Base-by-base conservation (phyloP, 1,140 invertebrate genomes). In the Pseudobourletiella spinata region DNA sequence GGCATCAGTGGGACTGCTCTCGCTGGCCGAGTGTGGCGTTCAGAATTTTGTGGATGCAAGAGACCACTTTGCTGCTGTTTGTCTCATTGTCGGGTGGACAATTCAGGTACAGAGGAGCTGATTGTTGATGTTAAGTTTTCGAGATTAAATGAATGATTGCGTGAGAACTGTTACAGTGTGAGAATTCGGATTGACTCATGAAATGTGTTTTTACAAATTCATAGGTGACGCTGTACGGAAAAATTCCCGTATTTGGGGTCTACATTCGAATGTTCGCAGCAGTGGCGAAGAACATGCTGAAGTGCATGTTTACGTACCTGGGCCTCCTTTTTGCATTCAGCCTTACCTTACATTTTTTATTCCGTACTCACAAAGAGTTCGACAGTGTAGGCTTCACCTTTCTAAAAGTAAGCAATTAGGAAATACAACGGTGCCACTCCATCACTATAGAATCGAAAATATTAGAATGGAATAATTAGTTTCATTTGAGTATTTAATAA, bases 51-150 rank as follows among this genome's bases (percentile, higher is more conserved):
- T 71, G 15, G 57, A 67, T 20, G 63, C 67, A 14, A 39, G 69
- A 20, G 69, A 71, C 57, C 69, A 71, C 59, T 71, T 71, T 57
- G 69, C 69, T 14, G 69, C 69, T 14, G 69, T 71, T 22, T 71
- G 69, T 56, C 59, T 71, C 22, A 71, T 70, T 44, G 64, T 70
- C 28, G 69, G 69, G 15, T 70, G 69, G 69, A 68, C 66, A 2
- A 66, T 70, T 28, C 66, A 70, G 57, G 68, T 68, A 63, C 11
- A 22, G 16, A 59, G 25, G 48, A 22, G 2, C 28, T 57, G 16
- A 8, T 57, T 14, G 18, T 14, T 14, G 35, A 42, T 14, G 35
- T 18, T 42, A 42, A 14, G 35, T 18, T 42, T 14, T 18, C 35
- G 35, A 42, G 11, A 14, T 14, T 14, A 42, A 42, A 42, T 42